These are phyloP conservation scores for Tinamus major DNA, from an alignment of 2,797 vertebrate species.

Conservation along the genomic window DNA sequence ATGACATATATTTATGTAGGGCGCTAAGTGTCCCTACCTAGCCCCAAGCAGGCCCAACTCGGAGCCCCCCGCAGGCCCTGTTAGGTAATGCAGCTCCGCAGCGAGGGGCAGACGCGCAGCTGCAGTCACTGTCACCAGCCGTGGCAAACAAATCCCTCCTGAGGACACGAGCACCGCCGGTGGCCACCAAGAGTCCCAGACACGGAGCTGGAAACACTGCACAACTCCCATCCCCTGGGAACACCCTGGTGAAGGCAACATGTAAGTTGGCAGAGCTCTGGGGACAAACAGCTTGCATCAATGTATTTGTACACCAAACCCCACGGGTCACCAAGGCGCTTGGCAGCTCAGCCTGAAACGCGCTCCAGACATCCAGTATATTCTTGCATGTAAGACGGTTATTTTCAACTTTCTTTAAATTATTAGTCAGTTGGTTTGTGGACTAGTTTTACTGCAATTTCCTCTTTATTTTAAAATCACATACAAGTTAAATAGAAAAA, in stretches of 20 bases:
- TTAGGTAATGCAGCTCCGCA: not conserved
- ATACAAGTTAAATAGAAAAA: not conserved
- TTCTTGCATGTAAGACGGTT: not conserved
- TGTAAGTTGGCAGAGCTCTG: slow-evolving; percentile 40
- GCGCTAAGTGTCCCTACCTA: not conserved
- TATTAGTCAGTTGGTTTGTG: not conserved
- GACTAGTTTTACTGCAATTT: not conserved
- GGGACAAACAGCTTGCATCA: not conserved
- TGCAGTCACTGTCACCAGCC: not conserved
- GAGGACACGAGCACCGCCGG: not conserved
- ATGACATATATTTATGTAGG: not conserved
- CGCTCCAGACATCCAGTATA: not conserved
- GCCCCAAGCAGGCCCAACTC: not conserved
- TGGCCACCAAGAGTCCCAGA: slow-evolving; percentile 13
- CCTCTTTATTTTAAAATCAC: not conserved
- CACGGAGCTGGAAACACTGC: not conserved
- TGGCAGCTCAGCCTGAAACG: not conserved
- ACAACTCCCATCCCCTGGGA: slow-evolving; percentile 10
- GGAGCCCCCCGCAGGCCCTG: not conserved
- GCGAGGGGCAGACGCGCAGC: not conserved
- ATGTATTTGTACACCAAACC: slow-evolving; percentile 24
- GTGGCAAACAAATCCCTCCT: not conserved
- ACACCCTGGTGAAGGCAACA: slow-evolving; percentile 25
- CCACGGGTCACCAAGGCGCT: not conserved
- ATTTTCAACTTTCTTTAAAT: not conserved